Base-by-base conservation (phyloP, 2,113 vertebrate species). In the Tachysurus vachellii region DNA sequence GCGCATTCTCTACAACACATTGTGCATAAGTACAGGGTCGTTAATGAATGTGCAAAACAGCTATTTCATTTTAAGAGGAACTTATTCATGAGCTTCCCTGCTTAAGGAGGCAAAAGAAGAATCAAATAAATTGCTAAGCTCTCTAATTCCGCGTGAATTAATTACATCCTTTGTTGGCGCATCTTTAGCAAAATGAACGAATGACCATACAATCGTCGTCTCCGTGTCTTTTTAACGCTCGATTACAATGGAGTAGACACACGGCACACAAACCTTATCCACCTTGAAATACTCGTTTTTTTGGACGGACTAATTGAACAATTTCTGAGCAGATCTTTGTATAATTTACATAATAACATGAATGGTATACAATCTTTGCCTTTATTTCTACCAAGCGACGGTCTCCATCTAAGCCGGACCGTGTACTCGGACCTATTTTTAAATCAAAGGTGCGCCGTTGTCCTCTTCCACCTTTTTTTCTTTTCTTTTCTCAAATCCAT, bases 401-500 rank as follows among this genome's bases (percentile, higher is more conserved):
- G 47, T 50, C 47, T 31, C 56, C 44, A n/a, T 73, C 71, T 16
- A 53, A 19, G 21, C 56, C 9, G 47, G 8, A 9, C 47, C 47
- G 8, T 50, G 47, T 28, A 23, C 16, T 36, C 83, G n/a, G 56
- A 3, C 19, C 19, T 59, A 75, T 85, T 85, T 85, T 56, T 59
- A 56, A 75, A 68, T 68, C 82, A 54, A 83, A 26, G 61, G 50
- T n/a, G 70, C 56, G 13, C 64, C 54, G 42, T 31, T 68, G 23
- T 85, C 80, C 44, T 36, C 36, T 85, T 56, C 76, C 53, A 6
- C n/a, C 28, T 42, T 83, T 53, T 79, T 88, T 42, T 54, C 91
- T 87, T 89, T 57, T n/a, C 0, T 54, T 4, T 36, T 56, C 73
- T 61, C 86, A 68, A 94, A 93, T 93, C 92, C 92, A 87, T 91